Evolutionary conservation across 1,140 invertebrate genomes (phyloP), one percentile per base, ranked within the genome.

Genomic region (Brachionus manjavacas): DNA sequence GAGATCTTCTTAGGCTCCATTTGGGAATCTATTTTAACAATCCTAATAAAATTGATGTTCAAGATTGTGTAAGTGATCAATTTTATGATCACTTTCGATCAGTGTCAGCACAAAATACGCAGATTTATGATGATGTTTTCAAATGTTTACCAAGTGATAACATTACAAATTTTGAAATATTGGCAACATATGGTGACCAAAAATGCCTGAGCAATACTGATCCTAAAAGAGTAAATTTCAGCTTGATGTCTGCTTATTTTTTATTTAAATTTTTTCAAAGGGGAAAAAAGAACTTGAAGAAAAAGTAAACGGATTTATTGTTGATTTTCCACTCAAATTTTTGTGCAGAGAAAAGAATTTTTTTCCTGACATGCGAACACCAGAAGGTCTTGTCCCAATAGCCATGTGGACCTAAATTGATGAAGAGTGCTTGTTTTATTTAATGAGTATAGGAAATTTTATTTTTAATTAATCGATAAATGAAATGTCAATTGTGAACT

Each of bases 251-350:
- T 1, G 14, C 4, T 64, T 8, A 20, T n/a, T 8, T 23, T 64
- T 64, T 25, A 12, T 25, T 49, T 78, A 0, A 35, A 35, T 49
- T 23, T 46, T 23, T 20, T 52, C n/a, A 16, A 79, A 79, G 76
- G 76, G 20, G 4, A 81, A 81, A 23, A 60, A 68, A 81, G 79
- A 81, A 9, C 23, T 81, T 3, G 79, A 81, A 8, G 41, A 84
- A 9, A 66, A 80, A 31, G 25, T 84, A 14, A 28, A 64, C 7
- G 84, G 84, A 16, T 84, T 64, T 31, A 20, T 84, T 1, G 84
- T 84, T 35, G 84, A 84, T 52, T 79, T 84, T 79, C 84, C 84
- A 14, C 35, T 84, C 14, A 16, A 78, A 46, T 84, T 84, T 80
- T 31, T 78, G 8, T 81, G 31, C 14, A 55, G 55, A 25, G 79